A percentile compares a stretch with the other conserved stretches of the same genome.
phyloP scores from a whole-genome alignment of 2,113 vertebrate species.

The Polypterus bichir region DNA sequence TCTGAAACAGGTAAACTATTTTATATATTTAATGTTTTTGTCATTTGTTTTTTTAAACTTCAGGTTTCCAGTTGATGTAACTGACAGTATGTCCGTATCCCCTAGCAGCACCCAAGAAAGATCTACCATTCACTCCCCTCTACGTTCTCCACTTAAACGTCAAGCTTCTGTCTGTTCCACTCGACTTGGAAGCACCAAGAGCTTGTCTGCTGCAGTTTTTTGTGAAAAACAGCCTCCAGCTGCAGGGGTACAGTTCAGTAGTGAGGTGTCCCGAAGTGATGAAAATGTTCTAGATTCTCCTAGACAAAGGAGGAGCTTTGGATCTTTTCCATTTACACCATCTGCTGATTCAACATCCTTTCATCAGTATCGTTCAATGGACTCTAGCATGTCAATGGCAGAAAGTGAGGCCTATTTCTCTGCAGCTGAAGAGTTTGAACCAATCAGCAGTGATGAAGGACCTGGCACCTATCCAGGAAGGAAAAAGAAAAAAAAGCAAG shows the following conservation, averaged over 20 bases:
- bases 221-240: slow-evolving; percentile 71
- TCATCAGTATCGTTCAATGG: slow-evolving; percentile 89
- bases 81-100: slow-evolving; percentile 60
- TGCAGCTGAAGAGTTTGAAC: slow-evolving; percentile 89
- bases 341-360: slow-evolving; percentile 91
- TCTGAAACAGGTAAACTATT: too few species aligned
- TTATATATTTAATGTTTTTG: too few species aligned
- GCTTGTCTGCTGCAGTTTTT: slow-evolving; percentile 81
- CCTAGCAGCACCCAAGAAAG: slow-evolving; percentile 65
- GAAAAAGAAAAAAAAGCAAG: slow-evolving; percentile 78
- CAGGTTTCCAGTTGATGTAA: slow-evolving; percentile 54
- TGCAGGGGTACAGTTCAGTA: slow-evolving; percentile 81
- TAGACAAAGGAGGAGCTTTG: slow-evolving; percentile 83
- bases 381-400: slow-evolving; percentile 91
- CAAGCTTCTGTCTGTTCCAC: slow-evolving; percentile 81
- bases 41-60: neutral
- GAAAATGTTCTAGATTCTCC: slow-evolving; percentile 90
- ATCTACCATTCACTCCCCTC: slow-evolving; percentile 65
- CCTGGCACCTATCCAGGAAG: slow-evolving; percentile 91
- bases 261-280: slow-evolving; percentile 85
- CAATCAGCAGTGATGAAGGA: slow-evolving; percentile 90
- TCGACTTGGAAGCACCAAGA: slow-evolving; percentile 87
- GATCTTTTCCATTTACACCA: slow-evolving; percentile 88
- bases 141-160: slow-evolving; percentile 77
- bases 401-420: slow-evolving; percentile 97